Percentiles rank a stretch among this genome's conserved stretches.
Conservation (phyloP, 2,888 invertebrate genomes). For the Caenorhabditis uteleia region DNA sequence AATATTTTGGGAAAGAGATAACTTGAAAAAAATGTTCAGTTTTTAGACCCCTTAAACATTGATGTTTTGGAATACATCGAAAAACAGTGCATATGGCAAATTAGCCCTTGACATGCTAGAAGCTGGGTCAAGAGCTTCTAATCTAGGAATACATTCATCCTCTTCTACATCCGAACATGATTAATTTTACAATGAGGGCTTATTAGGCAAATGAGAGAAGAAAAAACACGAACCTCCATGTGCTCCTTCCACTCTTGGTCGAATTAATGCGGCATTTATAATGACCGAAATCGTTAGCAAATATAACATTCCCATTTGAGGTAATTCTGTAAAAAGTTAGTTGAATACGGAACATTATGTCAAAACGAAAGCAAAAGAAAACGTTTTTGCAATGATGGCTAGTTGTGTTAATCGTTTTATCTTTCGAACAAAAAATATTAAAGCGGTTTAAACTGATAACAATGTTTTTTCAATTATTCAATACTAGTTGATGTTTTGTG, state of each 20-base stretch:
- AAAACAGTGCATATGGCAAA: slow-evolving; percentile 41
- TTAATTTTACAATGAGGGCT: slow-evolving; percentile 12
- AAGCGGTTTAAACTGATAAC: no score
- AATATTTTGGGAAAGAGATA: background rate
- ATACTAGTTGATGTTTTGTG: no score
- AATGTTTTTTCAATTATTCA: no score
- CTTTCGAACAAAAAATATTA: no score
- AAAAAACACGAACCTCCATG: slow-evolving; percentile 40
- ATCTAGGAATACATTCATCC: slow-evolving; percentile 14
- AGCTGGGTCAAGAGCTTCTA: slow-evolving; percentile 48
- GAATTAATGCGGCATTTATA: slow-evolving; percentile 31
- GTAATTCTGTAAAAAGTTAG: no score
- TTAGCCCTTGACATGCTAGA: slow-evolving; percentile 49
- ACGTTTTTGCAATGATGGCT: no score
- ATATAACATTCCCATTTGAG: no score
- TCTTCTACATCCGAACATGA: slow-evolving; percentile 5
- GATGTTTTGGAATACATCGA: background rate
- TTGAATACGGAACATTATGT: no score
- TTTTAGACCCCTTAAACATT: background rate
- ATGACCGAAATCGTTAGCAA: no score
- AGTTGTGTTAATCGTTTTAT: no score
- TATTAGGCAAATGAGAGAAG: background rate
- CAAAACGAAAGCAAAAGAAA: no score
- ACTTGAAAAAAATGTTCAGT: background rate
- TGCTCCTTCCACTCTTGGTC: slow-evolving; percentile 35